Conservation (phyloP, 2,797 vertebrate species). For the Catharus ustulatus region DNA sequence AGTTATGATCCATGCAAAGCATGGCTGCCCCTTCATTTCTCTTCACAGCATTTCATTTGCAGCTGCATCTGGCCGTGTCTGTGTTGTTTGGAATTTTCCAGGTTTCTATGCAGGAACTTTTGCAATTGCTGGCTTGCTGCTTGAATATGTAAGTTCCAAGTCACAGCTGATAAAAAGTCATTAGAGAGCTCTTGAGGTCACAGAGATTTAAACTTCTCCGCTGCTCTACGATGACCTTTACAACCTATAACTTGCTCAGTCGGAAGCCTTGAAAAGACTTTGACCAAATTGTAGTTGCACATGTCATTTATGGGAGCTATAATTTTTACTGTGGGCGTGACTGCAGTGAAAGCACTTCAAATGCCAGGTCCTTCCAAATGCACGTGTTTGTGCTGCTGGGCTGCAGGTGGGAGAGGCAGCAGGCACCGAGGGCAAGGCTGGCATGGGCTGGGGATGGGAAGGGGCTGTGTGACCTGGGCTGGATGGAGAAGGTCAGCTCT, state of each 20-base stretch:
- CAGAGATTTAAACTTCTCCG: neutral
- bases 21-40: neutral
- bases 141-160: neutral
- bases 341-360: neutral
- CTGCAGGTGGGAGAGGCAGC: neutral
- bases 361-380: neutral
- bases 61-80: neutral
- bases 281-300: neutral
- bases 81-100: neutral
- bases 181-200: neutral
- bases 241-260: neutral
- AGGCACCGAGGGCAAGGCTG: neutral
- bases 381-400: neutral
- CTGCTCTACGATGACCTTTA: constrained; percentile 23
- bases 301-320: constrained; percentile 37
- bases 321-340: constrained; percentile 23
- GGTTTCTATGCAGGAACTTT: neutral
- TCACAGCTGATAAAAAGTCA: neutral
- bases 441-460: neutral
- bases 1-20: neutral
- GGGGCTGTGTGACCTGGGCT: neutral
- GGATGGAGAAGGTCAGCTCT: neutral
- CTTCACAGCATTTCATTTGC: neutral
- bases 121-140: neutral
- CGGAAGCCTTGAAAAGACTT: constrained; percentile 52